Evolutionary conservation across 1,140 invertebrate genomes (phyloP).

Genomic region (Ceratina japonica): DNA sequence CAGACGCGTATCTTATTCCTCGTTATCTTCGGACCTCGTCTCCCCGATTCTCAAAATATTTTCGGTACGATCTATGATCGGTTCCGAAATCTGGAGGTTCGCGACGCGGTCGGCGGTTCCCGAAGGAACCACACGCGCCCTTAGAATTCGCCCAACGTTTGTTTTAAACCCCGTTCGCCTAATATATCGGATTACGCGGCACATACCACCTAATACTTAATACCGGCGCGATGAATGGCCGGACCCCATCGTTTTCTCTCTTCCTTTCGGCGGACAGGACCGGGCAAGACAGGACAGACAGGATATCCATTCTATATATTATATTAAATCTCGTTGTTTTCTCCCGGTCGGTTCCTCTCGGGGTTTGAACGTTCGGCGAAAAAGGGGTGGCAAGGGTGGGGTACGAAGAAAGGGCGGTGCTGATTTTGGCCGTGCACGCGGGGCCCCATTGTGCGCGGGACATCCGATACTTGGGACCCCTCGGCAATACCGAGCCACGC

Average conservation of each 20-base stretch:
- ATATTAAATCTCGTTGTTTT: slow-evolving; percentile 57
- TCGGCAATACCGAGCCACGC: slow-evolving; percentile 46
- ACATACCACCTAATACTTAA: slow-evolving; percentile 58
- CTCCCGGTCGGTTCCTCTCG: neutral
- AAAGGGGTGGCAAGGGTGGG: slow-evolving; percentile 46
- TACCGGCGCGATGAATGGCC: slow-evolving; percentile 46
- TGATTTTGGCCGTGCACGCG: slow-evolving; percentile 70
- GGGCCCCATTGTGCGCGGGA: slow-evolving; percentile 65
- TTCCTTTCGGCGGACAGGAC: too few species aligned
- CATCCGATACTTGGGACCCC: slow-evolving; percentile 67
- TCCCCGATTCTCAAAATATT: too few species aligned
- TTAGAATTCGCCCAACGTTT: slow-evolving; percentile 60
- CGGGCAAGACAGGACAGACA: slow-evolving; percentile 43
- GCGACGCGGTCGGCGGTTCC: neutral
- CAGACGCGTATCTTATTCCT: slow-evolving; percentile 32
- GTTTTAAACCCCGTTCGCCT: slow-evolving; percentile 66
- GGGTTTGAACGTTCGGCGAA: slow-evolving; percentile 46
- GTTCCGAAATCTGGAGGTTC: neutral
- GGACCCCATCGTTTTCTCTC: slow-evolving; percentile 55
- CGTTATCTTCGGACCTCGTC: too few species aligned
- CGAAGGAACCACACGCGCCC: slow-evolving; percentile 44
- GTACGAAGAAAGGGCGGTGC: slow-evolving; percentile 74
- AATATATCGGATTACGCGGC: slow-evolving; percentile 65
- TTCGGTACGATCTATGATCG: too few species aligned
- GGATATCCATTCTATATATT: slow-evolving; percentile 74